Conservation (phyloP, 2,797 vertebrate species). For the Gymnocypris eckloni region DNA sequence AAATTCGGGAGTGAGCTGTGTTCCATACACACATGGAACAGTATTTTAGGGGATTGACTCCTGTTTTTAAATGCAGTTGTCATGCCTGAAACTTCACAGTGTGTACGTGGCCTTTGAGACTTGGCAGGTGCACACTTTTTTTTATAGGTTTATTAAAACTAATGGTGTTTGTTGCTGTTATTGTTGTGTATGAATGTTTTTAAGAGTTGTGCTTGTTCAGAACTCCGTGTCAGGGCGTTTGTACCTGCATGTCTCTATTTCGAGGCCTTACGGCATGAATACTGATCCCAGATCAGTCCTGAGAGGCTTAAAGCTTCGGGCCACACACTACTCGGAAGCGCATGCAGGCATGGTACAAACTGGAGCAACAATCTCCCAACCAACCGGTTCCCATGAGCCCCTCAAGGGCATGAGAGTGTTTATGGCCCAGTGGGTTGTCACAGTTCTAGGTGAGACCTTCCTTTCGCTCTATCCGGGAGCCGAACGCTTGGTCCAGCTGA, state of each 20-base stretch:
- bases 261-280: conserved; percentile 59
- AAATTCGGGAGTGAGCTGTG: background rate
- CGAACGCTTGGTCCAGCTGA: conserved; percentile 68
- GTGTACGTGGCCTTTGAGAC: background rate
- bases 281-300: conserved; percentile 68
- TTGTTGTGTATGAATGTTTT: background rate
- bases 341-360: conserved; percentile 39
- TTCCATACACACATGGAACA: background rate
- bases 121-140: background rate
- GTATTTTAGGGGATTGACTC: background rate
- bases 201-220: conserved; percentile 18
- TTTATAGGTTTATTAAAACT: background rate
- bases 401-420: conserved; percentile 61
- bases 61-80: background rate
- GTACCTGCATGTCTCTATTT: conserved; percentile 63
- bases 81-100: background rate
- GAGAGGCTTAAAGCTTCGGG: conserved; percentile 69
- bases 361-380: conserved; percentile 53
- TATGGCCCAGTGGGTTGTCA: conserved; percentile 64
- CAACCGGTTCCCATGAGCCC: conserved; percentile 43
- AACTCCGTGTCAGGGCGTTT: conserved; percentile 48
- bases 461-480: conserved; percentile 67
- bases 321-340: conserved; percentile 54
- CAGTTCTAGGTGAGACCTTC: conserved; percentile 61
- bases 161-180: background rate